Evolutionary conservation across 2,113 vertebrate genomes (phyloP), one percentile per base, ranked within the genome.

Genomic region (Phylloscopus trochilus): DNA sequence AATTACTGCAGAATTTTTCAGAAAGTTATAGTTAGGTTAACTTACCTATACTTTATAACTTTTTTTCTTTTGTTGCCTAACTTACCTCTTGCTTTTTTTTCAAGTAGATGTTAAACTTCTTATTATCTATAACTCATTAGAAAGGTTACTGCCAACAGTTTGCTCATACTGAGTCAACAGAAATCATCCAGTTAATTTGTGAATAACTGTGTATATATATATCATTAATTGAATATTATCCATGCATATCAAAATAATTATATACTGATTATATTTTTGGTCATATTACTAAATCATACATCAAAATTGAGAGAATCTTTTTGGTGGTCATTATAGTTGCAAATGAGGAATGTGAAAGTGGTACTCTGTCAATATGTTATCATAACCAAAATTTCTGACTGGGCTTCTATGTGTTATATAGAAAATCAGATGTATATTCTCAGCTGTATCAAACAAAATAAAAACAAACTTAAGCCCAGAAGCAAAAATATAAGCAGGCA

Each of bases 271-370:
- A 28, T 69, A 31, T 76, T 84, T 86, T 90, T 74, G 2, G 39
- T 72, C 23, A 62, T 77, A 67, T 88, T 81, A 52, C 8, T 78
- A 72, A 92, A 85, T 24, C n/a, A 22, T 43, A 35, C 26, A 69
- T 69, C 19, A 88, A 90, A 69, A 96, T 28, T 43, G 27, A 85
- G 46, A 76, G 2, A 20, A 80, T 33, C 26, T 82, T 28, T 84
- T 66, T 37, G 6, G 6, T 86, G 55, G 77, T 88, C 41, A 66
- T 55, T 77, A 72, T 67, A 60, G 10, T 77, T 89, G 79, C 28
- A 90, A 95, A 80, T 49, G 26, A 94, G 15, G 82, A 95, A 91
- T 53, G 28, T 90, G 26, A 82, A 91, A 86, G 15, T 56, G 21
- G 4, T 90, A 4, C 17, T 83, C 26, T 83, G 47, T 51, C 70